phyloP scores from a whole-genome alignment of 1,140 invertebrate species.

The Rhopalosiphum maidis region DNA sequence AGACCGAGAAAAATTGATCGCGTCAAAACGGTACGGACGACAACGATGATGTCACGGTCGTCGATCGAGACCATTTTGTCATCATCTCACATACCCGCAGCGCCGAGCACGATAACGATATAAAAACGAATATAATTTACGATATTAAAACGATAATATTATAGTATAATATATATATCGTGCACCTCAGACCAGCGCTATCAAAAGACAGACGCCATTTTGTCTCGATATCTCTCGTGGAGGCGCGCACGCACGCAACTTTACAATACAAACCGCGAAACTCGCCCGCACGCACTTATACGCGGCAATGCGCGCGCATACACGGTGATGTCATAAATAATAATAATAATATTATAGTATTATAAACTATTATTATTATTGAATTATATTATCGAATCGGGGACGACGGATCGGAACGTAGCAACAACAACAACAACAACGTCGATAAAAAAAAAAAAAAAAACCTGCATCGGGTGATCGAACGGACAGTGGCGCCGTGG shows the following conservation, averaged over 20 bases:
- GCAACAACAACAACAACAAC: background rate
- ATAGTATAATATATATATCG: background rate
- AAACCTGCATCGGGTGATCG: background rate
- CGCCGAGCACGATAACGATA: background rate
- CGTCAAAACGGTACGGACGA: background rate
- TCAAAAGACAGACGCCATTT: conserved; percentile 50
- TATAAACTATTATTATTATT: background rate
- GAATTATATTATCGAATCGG: background rate
- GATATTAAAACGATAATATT: background rate
- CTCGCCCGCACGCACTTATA: background rate
- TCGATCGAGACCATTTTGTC: conserved; percentile 13
- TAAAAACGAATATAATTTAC: background rate
- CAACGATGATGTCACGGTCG: background rate
- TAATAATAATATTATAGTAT: background rate
- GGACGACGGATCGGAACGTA: background rate
- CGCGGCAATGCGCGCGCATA: background rate
- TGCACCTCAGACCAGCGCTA: conserved; percentile 7
- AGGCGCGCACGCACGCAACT: conserved; percentile 6
- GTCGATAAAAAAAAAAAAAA: background rate
- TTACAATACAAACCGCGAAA: conserved; percentile 2
- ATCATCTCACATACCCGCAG: background rate
- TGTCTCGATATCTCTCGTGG: conserved; percentile 47
- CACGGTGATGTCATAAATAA: background rate
- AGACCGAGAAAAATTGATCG: conserved; percentile 5
- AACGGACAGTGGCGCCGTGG: background rate